Base-by-base conservation (phyloP, 2,888 invertebrate genomes). In the Sinelater perroti region DNA sequence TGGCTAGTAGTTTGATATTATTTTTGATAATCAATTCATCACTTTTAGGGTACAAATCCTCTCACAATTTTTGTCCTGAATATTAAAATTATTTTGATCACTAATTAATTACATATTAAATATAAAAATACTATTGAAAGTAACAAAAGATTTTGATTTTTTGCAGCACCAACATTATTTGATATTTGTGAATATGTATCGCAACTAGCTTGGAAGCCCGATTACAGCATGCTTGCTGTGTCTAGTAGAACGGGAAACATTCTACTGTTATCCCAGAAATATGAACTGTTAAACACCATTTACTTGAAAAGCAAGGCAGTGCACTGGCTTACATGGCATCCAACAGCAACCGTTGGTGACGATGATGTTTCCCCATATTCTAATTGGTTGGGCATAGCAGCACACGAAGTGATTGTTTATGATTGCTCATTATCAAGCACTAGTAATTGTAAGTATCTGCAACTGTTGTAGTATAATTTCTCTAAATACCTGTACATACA, bases 261-360 rank as follows among this genome's bases (percentile, higher is more conserved):
- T 13, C 75, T 78, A 0, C 58, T 72, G 7, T 71, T 69, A 18
- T 57, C 65, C 6, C 53, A 56, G 2, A 60, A 71, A 45, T 61
- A 75, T 24, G 60, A 66, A 30, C 57, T 68, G 2, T 8, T 70
- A 21, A 62, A 60, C 57, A 77, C 79, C 2, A 74, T 85, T 2
- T 80, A 80, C 54, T 72, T 80, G 2, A 80, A 78, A 70, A 84
- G 85, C 44, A 89, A 88, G 78, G 75, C 83, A 52, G 81, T 92
- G 17, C 85, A 88, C 69, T 80, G 81, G 50, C 72, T 90, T 1
- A 80, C 79, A 3, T 93, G 91, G 91, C 91, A 93, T 76, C 90
- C 91, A 0, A 78, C 81, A 44, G 84, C 85, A 61, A 87, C 86
- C 0, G 81, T 83, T 0, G 78, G 78, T 16, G 84, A 85, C 30